Base-by-base conservation (phyloP, 2,113 vertebrate species). In the Danionella cerebrum region DNA sequence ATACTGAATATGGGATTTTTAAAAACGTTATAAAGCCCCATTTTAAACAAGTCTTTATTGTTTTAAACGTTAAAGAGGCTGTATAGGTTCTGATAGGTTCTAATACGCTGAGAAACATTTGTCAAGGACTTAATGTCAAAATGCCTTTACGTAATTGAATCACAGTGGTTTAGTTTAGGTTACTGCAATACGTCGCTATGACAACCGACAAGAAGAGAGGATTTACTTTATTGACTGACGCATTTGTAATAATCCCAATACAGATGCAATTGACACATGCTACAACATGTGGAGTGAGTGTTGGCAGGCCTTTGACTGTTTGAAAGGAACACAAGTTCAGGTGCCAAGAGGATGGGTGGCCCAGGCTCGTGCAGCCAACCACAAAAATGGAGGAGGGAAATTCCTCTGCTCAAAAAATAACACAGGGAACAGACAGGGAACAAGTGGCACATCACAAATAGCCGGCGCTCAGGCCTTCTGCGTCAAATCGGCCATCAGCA, bases 391-490 rank as follows among this genome's bases (percentile, higher is more conserved):
- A 21, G 52, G 29, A 73, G 77, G 24, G 77, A 73, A 51, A 48
- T 74, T 57, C 42, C 57, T 48, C 71, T 65, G 50, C 65, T 54
- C 39, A 27, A 73, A 21, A 77, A 79, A 78, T 67, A 65, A 51
- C 38, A 51, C 70, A 69, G 57, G 72, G 80, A 51, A 74, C 65
- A 76, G 79, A 81, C 59, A 79, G 77, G 72, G 70, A 73, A 77
- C 84, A 86, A 78, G 85, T 85, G 83, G 77, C 69, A 52, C 27
- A 53, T 84, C 84, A 73, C 71, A 88, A 87, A 87, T 86, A 79
- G 74, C 75, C 79, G 77, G 47, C 72, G 73, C 73, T 72, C 62
- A 53, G 74, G 53, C 77, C 58, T 44, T 68, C 75, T 82, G 82
- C 81, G 82, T 87, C 85, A 88, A 63, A 70, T 50, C 39, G 73